Conservation (phyloP, 2,888 invertebrate species). For the Spilosoma lubricipeda region DNA sequence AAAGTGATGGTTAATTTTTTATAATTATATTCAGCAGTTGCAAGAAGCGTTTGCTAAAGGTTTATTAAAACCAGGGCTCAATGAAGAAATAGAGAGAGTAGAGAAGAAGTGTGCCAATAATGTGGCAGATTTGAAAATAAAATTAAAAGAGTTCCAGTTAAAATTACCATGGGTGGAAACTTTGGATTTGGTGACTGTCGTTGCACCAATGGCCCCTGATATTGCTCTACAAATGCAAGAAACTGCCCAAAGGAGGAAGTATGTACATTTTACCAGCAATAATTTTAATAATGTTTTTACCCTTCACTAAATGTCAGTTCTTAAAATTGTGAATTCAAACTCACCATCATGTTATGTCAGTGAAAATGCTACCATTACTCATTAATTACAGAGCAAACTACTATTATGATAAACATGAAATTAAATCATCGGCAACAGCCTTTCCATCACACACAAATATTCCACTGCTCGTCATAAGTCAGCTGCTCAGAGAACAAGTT, state of each 20-base stretch:
- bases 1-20: not conserved
- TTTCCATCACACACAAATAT: too few species aligned
- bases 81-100: slow-evolving; percentile 87
- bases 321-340: not conserved
- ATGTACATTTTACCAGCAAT: slow-evolving; percentile 36
- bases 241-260: slow-evolving; percentile 90
- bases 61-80: slow-evolving; percentile 94
- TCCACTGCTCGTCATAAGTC: too few species aligned
- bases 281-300: not conserved
- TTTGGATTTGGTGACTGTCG: slow-evolving; percentile 91
- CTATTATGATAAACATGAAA: not conserved
- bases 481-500: not conserved
- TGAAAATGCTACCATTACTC: not conserved
- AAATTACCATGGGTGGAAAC: slow-evolving; percentile 95
- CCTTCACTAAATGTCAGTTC: not conserved
- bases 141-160: slow-evolving; percentile 89
- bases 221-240: slow-evolving; percentile 91
- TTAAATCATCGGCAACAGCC: too few species aligned
- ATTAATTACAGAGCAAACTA: too few species aligned
- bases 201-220: slow-evolving; percentile 95
- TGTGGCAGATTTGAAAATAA: slow-evolving; percentile 89
- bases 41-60: slow-evolving; percentile 96
- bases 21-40: slow-evolving; percentile 85
- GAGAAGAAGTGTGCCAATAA: slow-evolving; percentile 89
- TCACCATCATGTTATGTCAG: not conserved